Percentiles rank a stretch among this genome's conserved stretches.
These are phyloP conservation scores for Pseudobourletiella spinata DNA, from an alignment of 1,140 invertebrate species.

Conservation along the genomic window DNA sequence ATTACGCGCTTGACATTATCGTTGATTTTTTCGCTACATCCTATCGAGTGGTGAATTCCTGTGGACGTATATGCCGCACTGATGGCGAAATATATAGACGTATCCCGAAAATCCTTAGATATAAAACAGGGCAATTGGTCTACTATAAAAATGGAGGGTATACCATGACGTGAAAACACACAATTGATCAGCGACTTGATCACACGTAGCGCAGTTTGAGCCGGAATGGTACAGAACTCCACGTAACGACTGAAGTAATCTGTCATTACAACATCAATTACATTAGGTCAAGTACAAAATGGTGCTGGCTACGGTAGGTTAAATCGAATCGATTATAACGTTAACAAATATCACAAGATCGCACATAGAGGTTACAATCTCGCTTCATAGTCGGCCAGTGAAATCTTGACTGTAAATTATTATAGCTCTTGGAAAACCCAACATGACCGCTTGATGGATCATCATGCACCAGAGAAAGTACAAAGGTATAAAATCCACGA, in stretches of 20 bases:
- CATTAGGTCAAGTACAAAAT: not conserved
- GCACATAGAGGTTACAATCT: slow-evolving; percentile 1
- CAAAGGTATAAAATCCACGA: not conserved
- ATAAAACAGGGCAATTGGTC: slow-evolving; percentile 5
- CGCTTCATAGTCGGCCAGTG: slow-evolving; percentile 15
- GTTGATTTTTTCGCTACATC: not conserved
- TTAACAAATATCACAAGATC: slow-evolving; percentile 16
- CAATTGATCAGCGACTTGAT: not conserved
- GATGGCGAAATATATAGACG: slow-evolving; percentile 1
- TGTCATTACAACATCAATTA: not conserved
- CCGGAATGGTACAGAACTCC: not conserved
- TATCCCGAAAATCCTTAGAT: not conserved
- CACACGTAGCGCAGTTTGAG: not conserved
- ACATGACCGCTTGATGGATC: slow-evolving; percentile 8
- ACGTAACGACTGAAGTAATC: slow-evolving; percentile 16
- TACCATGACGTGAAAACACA: slow-evolving; percentile 5
- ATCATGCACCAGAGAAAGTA: not conserved
- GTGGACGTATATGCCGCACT: not conserved
- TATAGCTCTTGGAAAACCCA: slow-evolving; percentile 6
- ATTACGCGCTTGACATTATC: not conserved
- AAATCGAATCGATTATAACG: not conserved
- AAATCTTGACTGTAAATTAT: slow-evolving; percentile 3
- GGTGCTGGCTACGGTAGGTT: not conserved
- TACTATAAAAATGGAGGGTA: slow-evolving; percentile 1
- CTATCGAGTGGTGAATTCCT: not conserved